Evolutionary conservation across 2,113 vertebrate genomes (phyloP).

Genomic region (Hydrolagus affinis): DNA sequence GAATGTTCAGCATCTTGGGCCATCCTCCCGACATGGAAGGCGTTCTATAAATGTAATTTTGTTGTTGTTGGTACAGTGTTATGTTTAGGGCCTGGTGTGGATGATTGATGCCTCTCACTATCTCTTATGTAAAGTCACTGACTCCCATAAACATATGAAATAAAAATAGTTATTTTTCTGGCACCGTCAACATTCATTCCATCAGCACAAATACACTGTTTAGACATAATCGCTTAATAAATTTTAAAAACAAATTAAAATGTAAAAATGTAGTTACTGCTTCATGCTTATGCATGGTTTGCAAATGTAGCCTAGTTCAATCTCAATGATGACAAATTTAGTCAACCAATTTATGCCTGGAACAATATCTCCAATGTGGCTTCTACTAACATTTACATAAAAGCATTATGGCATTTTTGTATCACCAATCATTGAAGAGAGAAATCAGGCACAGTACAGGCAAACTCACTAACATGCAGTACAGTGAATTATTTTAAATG

Average conservation of each 20-base stretch:
- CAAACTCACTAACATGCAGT: not conserved
- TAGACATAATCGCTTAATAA: not conserved
- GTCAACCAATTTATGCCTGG: constrained; percentile 15
- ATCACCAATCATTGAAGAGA: not conserved
- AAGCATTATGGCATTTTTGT: not conserved
- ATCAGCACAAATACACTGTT: not conserved
- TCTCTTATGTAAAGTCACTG: not conserved
- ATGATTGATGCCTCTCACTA: not conserved
- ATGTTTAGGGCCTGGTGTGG: not conserved
- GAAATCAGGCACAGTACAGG: not conserved
- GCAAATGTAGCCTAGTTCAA: not conserved
- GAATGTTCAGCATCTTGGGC: too few species aligned
- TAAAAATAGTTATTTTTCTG: not conserved
- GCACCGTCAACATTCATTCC: not conserved
- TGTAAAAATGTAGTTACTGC: not conserved
- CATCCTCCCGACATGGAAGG: too few species aligned
- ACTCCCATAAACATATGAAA: not conserved
- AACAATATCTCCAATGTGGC: constrained; percentile 13
- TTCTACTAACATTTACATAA: not conserved
- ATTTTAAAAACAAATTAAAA: not conserved
- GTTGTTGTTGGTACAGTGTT: not conserved
- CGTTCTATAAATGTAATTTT: too few species aligned
- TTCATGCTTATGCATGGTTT: not conserved
- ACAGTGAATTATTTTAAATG: constrained; percentile 1
- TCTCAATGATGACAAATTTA: not conserved